These are phyloP conservation scores for Ips nitidus DNA, from an alignment of 1,140 invertebrate genomes.

Conservation along the genomic window DNA sequence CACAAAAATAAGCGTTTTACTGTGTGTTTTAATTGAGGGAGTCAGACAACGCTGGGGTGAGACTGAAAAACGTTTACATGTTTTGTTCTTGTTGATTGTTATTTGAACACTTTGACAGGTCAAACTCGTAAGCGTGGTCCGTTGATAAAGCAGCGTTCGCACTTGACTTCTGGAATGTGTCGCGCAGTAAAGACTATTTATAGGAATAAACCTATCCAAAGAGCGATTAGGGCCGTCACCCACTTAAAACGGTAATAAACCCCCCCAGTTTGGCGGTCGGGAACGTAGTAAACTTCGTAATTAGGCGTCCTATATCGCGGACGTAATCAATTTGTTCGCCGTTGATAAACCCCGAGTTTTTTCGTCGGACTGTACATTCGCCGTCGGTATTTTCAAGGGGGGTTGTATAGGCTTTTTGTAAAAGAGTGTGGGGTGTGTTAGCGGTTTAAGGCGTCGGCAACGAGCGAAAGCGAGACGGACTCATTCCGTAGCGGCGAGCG, in stretches of 20 bases:
- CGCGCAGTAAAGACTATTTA: background rate
- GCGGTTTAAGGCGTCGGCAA: constrained; percentile 45
- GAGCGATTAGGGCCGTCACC: constrained; percentile 12
- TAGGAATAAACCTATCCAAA: constrained; percentile 14
- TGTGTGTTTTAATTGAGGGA: too few relatives aligned
- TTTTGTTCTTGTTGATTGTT: too few relatives aligned
- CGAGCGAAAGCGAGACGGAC: constrained; percentile 22
- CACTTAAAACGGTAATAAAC: constrained; percentile 22
- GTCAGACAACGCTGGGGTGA: too few relatives aligned
- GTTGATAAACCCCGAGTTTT: constrained; percentile 32
- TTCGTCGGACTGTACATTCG: constrained; percentile 31
- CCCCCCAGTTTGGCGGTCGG: constrained; percentile 11
- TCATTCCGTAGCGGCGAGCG: constrained; percentile 8
- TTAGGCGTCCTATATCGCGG: constrained; percentile 29
- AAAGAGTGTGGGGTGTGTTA: constrained; percentile 49
- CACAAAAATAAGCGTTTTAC: too few relatives aligned
- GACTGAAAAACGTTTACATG: too few relatives aligned
- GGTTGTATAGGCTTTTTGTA: constrained; percentile 47
- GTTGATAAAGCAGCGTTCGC: too few relatives aligned
- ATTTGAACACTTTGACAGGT: too few relatives aligned
- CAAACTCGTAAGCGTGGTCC: too few relatives aligned
- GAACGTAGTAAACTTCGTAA: constrained; percentile 19
- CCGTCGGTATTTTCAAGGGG: constrained; percentile 46
- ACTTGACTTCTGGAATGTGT: too few relatives aligned
- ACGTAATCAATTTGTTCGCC: constrained; percentile 34